phyloP scores from a whole-genome alignment of 2,797 vertebrate species.

The Scleropages formosus region DNA sequence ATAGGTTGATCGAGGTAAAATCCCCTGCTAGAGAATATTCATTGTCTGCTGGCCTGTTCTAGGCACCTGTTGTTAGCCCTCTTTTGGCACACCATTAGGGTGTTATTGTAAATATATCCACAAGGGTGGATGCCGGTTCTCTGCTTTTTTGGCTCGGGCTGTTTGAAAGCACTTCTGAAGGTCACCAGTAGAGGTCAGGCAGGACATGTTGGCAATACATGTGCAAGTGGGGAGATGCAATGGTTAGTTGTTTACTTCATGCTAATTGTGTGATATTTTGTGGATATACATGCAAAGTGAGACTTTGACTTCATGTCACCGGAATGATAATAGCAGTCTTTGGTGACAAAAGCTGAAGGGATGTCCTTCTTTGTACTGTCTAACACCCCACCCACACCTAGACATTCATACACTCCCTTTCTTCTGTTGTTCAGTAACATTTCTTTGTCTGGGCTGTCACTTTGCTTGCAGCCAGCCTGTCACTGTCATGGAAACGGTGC shows the following conservation, averaged over 20 bases:
- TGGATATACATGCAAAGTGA: constrained; percentile 69
- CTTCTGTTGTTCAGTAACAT: constrained; percentile 58
- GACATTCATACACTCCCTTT: constrained; percentile 21
- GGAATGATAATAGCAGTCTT: constrained; percentile 76
- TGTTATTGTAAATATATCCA: too few relatives aligned
- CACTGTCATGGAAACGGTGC: constrained; percentile 1
- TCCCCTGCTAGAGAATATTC: too few relatives aligned
- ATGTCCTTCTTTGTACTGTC: too few relatives aligned
- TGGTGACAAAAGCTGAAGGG: constrained; percentile 11
- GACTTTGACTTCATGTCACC: constrained; percentile 59
- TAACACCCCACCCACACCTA: constrained; percentile 39
- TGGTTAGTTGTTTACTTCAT: constrained; percentile 69
- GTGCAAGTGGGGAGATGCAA: constrained; percentile 51
- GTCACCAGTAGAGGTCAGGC: constrained; percentile 60
- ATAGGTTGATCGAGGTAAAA: too few relatives aligned
- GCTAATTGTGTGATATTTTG: constrained; percentile 72
- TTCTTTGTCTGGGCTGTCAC: constrained; percentile 46
- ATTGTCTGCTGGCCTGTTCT: too few relatives aligned
- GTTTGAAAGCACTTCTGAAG: constrained; percentile 26
- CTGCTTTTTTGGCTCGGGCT: neutral
- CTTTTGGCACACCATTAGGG: too few relatives aligned
- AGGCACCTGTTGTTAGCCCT: too few relatives aligned
- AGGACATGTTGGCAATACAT: constrained; percentile 32
- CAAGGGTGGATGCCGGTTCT: neutral
- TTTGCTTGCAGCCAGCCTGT: neutral